A percentile compares a stretch with the other conserved stretches of the same genome.
These are phyloP conservation scores for Saguinus imperator DNA, from an alignment of 2,113 vertebrate genomes.

Conservation along the genomic window DNA sequence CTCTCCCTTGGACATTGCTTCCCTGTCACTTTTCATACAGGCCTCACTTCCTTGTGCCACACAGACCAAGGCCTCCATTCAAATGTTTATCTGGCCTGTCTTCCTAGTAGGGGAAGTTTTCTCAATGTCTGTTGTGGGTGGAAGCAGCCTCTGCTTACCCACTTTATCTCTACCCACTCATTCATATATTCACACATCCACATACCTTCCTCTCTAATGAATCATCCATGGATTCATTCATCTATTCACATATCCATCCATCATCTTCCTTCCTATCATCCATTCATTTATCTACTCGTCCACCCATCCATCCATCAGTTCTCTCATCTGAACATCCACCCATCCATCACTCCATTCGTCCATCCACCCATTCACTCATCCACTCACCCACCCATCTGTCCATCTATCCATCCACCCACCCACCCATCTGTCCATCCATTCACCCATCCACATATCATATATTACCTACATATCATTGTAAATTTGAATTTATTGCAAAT, in stretches of 20 bases:
- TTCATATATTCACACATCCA: not conserved
- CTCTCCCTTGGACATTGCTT: not conserved
- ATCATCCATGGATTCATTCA: not conserved
- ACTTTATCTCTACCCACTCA: not conserved
- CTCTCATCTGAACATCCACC: not conserved
- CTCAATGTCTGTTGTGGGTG: not conserved
- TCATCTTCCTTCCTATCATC: not conserved
- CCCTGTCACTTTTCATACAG: not conserved
- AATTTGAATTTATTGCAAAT: too few species aligned
- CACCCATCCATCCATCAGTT: too few species aligned
- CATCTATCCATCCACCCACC: not conserved
- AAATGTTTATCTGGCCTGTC: not conserved
- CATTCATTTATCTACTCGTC: too few species aligned
- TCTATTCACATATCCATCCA: not conserved
- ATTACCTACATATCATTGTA: too few species aligned
- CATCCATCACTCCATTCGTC: fast-evolving
- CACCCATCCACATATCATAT: too few species aligned
- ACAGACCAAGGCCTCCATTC: not conserved
- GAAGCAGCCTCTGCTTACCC: not conserved
- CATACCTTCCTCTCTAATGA: not conserved
- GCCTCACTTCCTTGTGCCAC: not conserved
- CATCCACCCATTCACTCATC: too few species aligned
- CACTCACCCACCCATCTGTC: not conserved
- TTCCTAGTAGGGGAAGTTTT: not conserved
- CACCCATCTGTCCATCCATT: not conserved